Evolutionary conservation across 2,113 vertebrate species (phyloP).

Genomic region (Zeus faber): DNA sequence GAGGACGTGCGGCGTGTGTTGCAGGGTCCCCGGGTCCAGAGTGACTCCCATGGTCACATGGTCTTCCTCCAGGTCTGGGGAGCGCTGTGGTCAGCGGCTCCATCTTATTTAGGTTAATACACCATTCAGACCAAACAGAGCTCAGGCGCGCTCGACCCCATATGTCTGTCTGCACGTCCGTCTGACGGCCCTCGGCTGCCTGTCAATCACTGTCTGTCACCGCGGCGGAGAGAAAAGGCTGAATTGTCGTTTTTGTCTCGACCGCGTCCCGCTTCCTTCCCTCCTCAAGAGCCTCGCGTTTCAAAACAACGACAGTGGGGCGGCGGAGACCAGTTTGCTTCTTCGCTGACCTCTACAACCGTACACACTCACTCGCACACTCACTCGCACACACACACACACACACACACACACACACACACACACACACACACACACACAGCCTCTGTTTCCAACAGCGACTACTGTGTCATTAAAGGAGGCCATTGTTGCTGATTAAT

Average conservation of each 20-base stretch:
- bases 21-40: too few relatives aligned
- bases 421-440: constrained; percentile 10
- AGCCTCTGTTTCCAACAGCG: constrained; percentile 35
- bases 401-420: constrained; percentile 11
- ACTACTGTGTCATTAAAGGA: constrained; percentile 62
- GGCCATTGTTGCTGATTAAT: constrained; percentile 75
- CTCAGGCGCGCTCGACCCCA: constrained; percentile 6
- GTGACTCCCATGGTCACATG: too few relatives aligned
- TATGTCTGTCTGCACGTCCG: constrained; percentile 27
- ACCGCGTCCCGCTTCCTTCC: neutral
- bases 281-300: neutral
- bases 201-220: constrained; percentile 10
- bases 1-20: too few relatives aligned
- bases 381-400: neutral
- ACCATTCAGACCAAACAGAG: constrained; percentile 28
- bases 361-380: too few relatives aligned
- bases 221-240: neutral
- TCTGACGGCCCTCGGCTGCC: constrained; percentile 14
- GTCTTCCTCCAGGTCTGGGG: neutral
- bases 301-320: neutral
- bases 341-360: constrained; percentile 1
- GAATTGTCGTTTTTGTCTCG: neutral
- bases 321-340: neutral
- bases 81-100: constrained; percentile 6
- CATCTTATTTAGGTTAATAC: constrained; percentile 59